Evolutionary conservation across 2,113 vertebrate genomes (phyloP).

Genomic region (Sula dactylatra): DNA sequence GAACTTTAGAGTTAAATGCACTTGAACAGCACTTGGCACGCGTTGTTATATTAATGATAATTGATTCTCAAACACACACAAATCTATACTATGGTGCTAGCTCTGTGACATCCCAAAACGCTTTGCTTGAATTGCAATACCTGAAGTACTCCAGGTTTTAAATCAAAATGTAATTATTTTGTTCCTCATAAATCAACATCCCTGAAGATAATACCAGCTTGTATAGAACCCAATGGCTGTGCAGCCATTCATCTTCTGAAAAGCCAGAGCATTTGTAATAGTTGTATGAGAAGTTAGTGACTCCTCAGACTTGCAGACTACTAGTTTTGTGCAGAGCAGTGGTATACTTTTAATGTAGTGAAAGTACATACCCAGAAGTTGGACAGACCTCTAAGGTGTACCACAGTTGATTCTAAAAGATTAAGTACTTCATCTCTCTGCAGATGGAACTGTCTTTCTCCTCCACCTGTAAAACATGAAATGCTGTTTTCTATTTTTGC

Average conservation of each 20-base stretch:
- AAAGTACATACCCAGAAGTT: rapidly evolving
- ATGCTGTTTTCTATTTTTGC: background rate
- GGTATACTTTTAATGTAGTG: background rate
- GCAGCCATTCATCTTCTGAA: background rate
- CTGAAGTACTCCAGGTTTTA: constrained; percentile 15
- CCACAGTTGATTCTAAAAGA: background rate
- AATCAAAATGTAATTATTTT: constrained; percentile 59
- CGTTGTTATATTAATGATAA: constrained; percentile 18
- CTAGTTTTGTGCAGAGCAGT: background rate
- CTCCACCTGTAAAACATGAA: background rate
- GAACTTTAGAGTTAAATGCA: background rate
- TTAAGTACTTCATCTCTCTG: background rate
- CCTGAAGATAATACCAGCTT: background rate
- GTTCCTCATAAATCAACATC: constrained; percentile 27
- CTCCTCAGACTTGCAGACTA: background rate
- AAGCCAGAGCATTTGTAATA: background rate
- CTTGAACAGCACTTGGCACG: background rate
- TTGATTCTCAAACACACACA: constrained; percentile 25
- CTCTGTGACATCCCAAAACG: background rate
- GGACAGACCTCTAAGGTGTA: background rate
- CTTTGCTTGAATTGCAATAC: background rate
- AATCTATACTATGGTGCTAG: background rate
- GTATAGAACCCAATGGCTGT: background rate
- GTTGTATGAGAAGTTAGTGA: background rate
- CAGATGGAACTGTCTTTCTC: background rate